Evolutionary conservation across 2,888 invertebrate species (phyloP).

Genomic region (Cryptophagus acutangulus): DNA sequence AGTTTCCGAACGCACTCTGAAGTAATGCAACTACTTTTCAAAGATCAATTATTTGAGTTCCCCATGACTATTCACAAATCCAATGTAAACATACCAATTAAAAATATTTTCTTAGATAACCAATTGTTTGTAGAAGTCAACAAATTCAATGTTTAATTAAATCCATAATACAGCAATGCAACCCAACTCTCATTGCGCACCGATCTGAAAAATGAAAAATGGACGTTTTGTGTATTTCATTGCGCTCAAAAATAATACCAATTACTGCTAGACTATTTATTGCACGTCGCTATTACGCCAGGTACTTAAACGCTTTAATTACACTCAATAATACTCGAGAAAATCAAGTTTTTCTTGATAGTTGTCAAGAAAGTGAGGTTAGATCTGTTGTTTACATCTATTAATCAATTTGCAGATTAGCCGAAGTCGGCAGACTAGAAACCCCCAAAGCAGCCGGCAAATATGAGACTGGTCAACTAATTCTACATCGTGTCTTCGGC

Average conservation of each 20-base stretch:
- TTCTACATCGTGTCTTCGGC: constrained; percentile 94
- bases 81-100: no score
- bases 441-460: constrained; percentile 80
- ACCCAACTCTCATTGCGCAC: no score
- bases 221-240: constrained; percentile 34
- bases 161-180: no score
- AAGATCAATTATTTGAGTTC: no score
- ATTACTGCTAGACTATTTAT: constrained; percentile 26
- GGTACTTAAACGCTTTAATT: no score
- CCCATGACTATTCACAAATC: no score
- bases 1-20: no score
- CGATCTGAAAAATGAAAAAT: constrained; percentile 41
- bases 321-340: constrained; percentile 6
- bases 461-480: constrained; percentile 94
- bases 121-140: no score
- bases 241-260: constrained; percentile 29
- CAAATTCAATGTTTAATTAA: no score
- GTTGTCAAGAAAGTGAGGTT: constrained; percentile 21
- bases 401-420: constrained; percentile 70
- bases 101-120: no score
- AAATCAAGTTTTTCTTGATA: background rate
- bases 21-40: no score
- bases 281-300: constrained; percentile 32
- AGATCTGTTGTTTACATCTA: constrained; percentile 9
- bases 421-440: constrained; percentile 91